Percentiles rank a stretch among this genome's conserved stretches.
Evolutionary conservation across 2,797 vertebrate genomes (phyloP).

Genomic region (Acanthiza pusilla): DNA sequence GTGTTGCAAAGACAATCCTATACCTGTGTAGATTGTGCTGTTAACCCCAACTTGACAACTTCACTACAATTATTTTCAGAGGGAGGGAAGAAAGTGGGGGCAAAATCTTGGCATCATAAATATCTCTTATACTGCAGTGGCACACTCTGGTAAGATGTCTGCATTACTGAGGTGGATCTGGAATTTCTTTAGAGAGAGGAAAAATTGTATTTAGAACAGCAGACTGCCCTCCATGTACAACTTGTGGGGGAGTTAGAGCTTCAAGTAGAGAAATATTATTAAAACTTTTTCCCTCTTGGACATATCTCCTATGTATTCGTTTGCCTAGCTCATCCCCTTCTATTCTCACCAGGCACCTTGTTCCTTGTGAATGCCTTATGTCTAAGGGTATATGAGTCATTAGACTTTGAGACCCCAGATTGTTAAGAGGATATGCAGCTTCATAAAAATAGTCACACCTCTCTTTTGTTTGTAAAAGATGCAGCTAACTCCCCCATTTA

Average conservation of each 20-base stretch:
- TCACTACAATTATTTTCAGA: neutral
- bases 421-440: neutral
- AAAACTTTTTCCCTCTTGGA: neutral
- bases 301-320: neutral
- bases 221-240: neutral
- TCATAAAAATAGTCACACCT: neutral
- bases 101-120: neutral
- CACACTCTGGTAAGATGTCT: neutral
- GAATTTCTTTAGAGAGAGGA: neutral
- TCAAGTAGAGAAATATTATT: neutral
- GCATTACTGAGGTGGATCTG: neutral
- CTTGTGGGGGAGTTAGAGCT: neutral
- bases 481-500: neutral
- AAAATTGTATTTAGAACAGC: neutral
- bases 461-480: neutral
- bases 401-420: neutral
- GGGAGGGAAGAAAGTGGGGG: neutral
- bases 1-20: neutral
- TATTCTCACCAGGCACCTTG: neutral
- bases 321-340: neutral
- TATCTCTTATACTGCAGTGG: neutral
- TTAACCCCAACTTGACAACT: neutral
- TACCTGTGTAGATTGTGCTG: neutral
- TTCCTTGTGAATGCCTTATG: neutral
- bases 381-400: neutral